Evolutionary conservation across 2,797 vertebrate genomes (phyloP).

Genomic region (Allobates femoralis): DNA sequence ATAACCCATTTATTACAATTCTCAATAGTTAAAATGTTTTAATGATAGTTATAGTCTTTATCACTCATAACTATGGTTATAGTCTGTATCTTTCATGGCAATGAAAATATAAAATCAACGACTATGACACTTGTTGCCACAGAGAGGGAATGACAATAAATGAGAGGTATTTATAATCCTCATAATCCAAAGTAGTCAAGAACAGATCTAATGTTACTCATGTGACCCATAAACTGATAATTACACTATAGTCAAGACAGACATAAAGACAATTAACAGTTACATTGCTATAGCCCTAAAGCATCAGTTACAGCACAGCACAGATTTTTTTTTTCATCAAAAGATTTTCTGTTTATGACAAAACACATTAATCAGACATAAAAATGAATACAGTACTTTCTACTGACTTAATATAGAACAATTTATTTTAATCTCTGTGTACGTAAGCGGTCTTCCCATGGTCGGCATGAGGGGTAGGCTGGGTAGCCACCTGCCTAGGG

Average conservation of each 20-base stretch:
- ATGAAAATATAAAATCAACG: background rate
- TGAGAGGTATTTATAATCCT: slow-evolving; percentile 24
- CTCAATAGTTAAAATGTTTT: background rate
- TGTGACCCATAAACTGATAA: slow-evolving; percentile 18
- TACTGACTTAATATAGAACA: background rate
- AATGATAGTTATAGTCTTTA: background rate
- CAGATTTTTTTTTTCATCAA: background rate
- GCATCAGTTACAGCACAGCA: background rate
- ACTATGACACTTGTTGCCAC: background rate
- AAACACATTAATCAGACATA: background rate
- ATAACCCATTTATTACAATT: background rate
- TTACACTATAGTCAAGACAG: slow-evolving; percentile 28
- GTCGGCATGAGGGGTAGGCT: too few relatives aligned
- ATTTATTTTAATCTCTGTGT: background rate
- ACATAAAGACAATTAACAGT: slow-evolving; percentile 34
- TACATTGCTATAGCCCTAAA: background rate
- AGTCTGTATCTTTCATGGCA: background rate
- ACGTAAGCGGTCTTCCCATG: background rate
- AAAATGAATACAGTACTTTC: background rate
- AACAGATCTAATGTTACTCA: slow-evolving; percentile 23
- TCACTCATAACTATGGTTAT: background rate
- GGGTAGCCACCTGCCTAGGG: too few relatives aligned
- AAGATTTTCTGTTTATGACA: slow-evolving; percentile 1
- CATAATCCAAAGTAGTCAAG: slow-evolving; percentile 25
- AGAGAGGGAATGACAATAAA: slow-evolving; percentile 25